Base-by-base conservation (phyloP, 1,140 invertebrate species). In the Drosophila nebulosa region DNA sequence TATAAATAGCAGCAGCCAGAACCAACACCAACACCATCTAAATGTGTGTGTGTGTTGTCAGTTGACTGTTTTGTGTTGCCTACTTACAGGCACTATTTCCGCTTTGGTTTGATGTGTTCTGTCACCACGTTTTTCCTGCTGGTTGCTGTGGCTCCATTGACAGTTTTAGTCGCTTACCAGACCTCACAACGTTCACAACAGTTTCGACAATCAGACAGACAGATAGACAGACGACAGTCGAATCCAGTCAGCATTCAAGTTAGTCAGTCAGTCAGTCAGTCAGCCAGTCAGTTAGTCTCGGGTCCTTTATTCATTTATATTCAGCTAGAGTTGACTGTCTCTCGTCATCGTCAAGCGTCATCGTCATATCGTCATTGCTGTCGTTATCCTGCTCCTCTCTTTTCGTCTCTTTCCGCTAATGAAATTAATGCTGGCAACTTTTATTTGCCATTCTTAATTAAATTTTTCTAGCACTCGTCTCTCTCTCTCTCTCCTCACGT, bases 21-120 rank as follows among this genome's bases (percentile, higher is more conserved):
- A 35, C 7, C 7, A 42, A 3, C 39, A 42, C 14, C 14, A 46
- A 9, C 16, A 46, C 21, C 26, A 46, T 22, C 35, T 36, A 42
- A 22, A 50, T 51, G 35, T 68, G 52, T 68, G 56, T 67, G 39
- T 21, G 6, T 42, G 39, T 42, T 42, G n/a, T 9, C 14, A 16
- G 16, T 46, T 46, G 69, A 62, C 32, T 69, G 74, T 63, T 75
- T 62, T 67, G 74, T 59, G 58, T 78, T 88, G 81, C 83, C 81
- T 86, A 86, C 83, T 86, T 86, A 67, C 81, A 86, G 83, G 74
- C 81, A 86, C 81, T 86, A 86, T 86, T 86, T 86, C 83, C 81
- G 81, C 83, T 74, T 85, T 86, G 66, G 78, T 73, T 69, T 81
- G 78, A 71, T 83, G 78, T 63, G 69, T 79, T 69, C 70, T 78